Percentiles rank a stretch among this genome's conserved stretches.
These are phyloP conservation scores for Heliopora coerulea DNA, from an alignment of 92 coral and sea anemone species.

Conservation along the genomic window DNA sequence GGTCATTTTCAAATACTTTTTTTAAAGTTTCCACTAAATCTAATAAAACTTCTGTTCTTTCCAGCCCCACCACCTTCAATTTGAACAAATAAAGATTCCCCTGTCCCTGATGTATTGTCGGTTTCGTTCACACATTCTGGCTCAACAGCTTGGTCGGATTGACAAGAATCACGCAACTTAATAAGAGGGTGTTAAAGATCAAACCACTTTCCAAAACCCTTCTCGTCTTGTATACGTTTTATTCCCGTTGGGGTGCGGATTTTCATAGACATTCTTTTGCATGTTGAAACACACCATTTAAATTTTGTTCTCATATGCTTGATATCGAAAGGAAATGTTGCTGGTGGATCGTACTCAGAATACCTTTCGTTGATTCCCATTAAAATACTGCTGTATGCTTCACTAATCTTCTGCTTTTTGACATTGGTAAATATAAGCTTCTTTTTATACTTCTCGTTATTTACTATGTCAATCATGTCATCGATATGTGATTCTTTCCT, in stretches of 20 bases:
- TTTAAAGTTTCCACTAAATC: background rate
- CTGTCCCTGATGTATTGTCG: background rate
- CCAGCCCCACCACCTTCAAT: background rate
- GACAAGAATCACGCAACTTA: slow-evolving; percentile 26
- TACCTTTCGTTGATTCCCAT: slow-evolving; percentile 41
- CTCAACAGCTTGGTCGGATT: slow-evolving; percentile 22
- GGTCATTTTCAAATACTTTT: slow-evolving; percentile 24
- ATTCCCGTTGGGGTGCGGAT: slow-evolving; percentile 24
- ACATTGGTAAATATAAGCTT: slow-evolving; percentile 57
- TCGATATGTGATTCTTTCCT: slow-evolving; percentile 53
- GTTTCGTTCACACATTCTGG: slow-evolving; percentile 5
- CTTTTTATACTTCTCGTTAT: too few species aligned
- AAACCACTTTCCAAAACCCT: slow-evolving; percentile 38
- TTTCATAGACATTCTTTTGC: slow-evolving; percentile 14
- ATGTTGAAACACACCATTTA: slow-evolving; percentile 25
- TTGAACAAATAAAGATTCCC: slow-evolving; percentile 16
- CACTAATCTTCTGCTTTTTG: slow-evolving; percentile 51
- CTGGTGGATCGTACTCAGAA: background rate
- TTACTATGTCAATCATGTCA: too few species aligned
- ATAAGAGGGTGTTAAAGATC: slow-evolving; percentile 21
- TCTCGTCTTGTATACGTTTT: slow-evolving; percentile 19
- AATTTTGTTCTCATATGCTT: slow-evolving; percentile 17
- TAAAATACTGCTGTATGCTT: slow-evolving; percentile 46
- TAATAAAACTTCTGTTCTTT: slow-evolving; percentile 14
- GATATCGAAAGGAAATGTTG: slow-evolving; percentile 17